phyloP scores from a whole-genome alignment of 1,140 invertebrate genomes.

The Meloidogyne hapla region DNA sequence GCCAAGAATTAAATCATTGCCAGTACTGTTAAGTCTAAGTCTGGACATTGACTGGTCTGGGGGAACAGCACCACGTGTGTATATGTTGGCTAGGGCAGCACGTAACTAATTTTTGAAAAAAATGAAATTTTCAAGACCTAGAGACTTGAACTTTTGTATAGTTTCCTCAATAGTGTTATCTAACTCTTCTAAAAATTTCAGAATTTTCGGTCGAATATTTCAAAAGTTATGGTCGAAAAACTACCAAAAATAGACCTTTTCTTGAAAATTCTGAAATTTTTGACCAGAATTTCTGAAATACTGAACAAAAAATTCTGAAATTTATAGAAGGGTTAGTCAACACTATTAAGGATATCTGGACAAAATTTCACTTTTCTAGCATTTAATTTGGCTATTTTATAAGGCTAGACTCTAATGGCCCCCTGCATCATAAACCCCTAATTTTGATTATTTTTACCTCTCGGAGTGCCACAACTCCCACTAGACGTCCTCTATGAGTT shows the following conservation, averaged over 20 bases:
- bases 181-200: no score
- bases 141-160: no score
- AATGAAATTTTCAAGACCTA: no score
- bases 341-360: not conserved
- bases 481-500: slow-evolving; percentile 87
- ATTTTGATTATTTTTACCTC: slow-evolving; percentile 72
- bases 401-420: not conserved
- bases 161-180: no score
- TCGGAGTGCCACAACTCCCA: slow-evolving; percentile 91
- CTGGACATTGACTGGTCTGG: slow-evolving; percentile 29
- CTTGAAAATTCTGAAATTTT: not conserved
- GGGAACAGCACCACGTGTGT: slow-evolving; percentile 57
- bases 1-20: slow-evolving; percentile 1
- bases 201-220: not conserved
- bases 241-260: not conserved
- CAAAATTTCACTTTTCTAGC: not conserved
- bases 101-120: slow-evolving; percentile 47
- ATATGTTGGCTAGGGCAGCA: slow-evolving; percentile 54
- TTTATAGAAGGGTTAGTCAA: not conserved
- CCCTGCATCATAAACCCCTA: not conserved
- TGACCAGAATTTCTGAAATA: not conserved
- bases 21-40: slow-evolving; percentile 22
- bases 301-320: not conserved
- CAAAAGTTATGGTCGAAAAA: not conserved
- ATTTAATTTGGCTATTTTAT: not conserved